These are phyloP conservation scores for Sycophila sp. DNA, from an alignment of 1,140 invertebrate genomes.

Conservation along the genomic window DNA sequence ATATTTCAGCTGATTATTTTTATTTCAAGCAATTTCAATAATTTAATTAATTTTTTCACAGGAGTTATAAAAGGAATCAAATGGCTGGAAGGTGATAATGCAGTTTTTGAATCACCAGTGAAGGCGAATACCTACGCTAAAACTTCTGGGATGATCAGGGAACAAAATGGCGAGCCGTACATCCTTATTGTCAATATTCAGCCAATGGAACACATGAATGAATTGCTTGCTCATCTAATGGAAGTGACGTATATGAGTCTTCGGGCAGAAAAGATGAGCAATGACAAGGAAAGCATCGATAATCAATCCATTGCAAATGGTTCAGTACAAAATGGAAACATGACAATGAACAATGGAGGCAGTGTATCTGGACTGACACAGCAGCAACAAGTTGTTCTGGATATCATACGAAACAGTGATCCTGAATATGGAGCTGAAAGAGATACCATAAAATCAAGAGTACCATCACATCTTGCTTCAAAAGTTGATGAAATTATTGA, in stretches of 20 bases:
- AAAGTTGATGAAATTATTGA: constrained; percentile 58
- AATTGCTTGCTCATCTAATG: constrained; percentile 52
- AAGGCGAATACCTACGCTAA: constrained; percentile 48
- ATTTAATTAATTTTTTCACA: constrained; percentile 36
- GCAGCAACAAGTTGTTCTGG: constrained; percentile 53
- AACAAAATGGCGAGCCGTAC: constrained; percentile 46
- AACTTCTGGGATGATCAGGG: constrained; percentile 50
- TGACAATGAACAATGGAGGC: neutral
- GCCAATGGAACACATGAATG: constrained; percentile 47
- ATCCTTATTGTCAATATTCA: constrained; percentile 51
- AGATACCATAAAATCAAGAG: constrained; percentile 44
- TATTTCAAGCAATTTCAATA: neutral
- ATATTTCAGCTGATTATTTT: neutral
- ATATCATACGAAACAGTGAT: constrained; percentile 53
- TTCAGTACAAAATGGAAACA: constrained; percentile 1
- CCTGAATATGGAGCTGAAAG: constrained; percentile 56
- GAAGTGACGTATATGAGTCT: constrained; percentile 48
- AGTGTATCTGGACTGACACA: constrained; percentile 40
- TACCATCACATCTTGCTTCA: constrained; percentile 42
- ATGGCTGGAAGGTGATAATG: constrained; percentile 57
- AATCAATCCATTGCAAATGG: neutral
- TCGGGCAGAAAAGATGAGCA: constrained; percentile 42
- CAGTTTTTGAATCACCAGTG: constrained; percentile 29
- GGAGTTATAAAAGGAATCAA: constrained; percentile 52
- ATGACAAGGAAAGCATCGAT: constrained; percentile 29